Evolutionary conservation across 2,888 invertebrate genomes (phyloP), one percentile per base, ranked within the genome.

Genomic region (Disparrhopalites patrizii): DNA sequence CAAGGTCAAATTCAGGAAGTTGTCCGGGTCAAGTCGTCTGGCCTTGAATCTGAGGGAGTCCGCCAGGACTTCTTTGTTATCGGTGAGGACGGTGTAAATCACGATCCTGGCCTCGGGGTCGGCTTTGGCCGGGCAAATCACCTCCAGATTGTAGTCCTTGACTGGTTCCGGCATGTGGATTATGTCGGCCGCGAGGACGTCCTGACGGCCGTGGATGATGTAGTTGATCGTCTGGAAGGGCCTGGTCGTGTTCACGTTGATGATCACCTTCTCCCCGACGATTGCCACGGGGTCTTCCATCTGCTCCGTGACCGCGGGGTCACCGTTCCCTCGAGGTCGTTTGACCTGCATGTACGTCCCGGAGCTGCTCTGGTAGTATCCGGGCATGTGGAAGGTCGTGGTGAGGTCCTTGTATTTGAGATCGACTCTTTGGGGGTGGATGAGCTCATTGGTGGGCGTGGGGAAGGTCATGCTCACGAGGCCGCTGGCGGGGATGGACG

Each of bases 41-140:
- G 52, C 47, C 25, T 47, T 87, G 62, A 92, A 87, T 73, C 89
- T 87, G n/a, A 92, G 80, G 4, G 93, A 88, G 76, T 94, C 90
- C 1, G 92, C 90, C 13, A 93, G 84, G 50, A 92, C 81, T 77
- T 92, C 88, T 3, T 88, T 86, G 10, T 54, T 52, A 73, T 87
- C 85, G 0, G 84, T 81, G 38, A 84, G 83, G 56, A 95, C 85
- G 0, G 67, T 51, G 77, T 88, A 91, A 1, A 91, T 89, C 58
- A 91, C 81, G 51, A 96, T 81, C 75, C 88, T 86, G 30, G 90
- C 87, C 64, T 86, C 85, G 0, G 95, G 95, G 1, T 90, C 85
- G 91, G 92, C 91, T 10, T 85, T 85, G 70, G 85, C 85, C 0
- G 87, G 85, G 15, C 91, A 88, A 33, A 85, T 81, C 2, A 70